Evolutionary conservation across 30 jellyfish, hydroid and myxozoan genomes (phyloP).

Genomic region (Turritopsis dohrnii): DNA sequence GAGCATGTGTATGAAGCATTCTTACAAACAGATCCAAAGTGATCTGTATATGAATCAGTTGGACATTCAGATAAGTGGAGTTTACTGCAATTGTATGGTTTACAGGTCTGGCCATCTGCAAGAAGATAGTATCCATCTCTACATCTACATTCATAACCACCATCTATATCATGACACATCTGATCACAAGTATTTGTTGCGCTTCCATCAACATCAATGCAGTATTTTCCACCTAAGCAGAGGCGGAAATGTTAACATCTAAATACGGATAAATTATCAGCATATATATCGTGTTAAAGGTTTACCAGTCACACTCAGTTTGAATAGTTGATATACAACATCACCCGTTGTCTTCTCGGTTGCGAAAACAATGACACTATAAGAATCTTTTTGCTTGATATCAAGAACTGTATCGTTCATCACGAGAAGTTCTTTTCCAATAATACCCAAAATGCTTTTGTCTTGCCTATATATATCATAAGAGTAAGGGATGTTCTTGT

Average conservation of each 20-base stretch:
- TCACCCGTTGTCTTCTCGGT: not conserved
- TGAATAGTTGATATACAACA: too few relatives aligned
- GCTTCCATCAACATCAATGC: not conserved
- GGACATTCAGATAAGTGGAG: constrained; percentile 1
- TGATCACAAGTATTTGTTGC: not conserved
- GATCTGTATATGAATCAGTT: not conserved
- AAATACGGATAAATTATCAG: not conserved
- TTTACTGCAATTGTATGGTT: not conserved
- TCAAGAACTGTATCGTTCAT: not conserved
- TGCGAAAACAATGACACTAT: not conserved
- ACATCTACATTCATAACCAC: not conserved
- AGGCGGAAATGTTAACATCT: not conserved
- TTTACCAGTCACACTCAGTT: not conserved
- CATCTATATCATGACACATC: not conserved
- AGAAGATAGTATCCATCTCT: not conserved
- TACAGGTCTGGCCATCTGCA: not conserved
- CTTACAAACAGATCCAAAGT: constrained; percentile 11
- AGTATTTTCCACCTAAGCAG: not conserved
- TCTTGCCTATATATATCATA: not conserved
- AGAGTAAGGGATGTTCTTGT: not conserved
- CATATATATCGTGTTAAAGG: too few relatives aligned
- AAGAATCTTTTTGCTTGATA: not conserved
- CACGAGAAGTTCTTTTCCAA: not conserved
- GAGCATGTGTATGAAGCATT: constrained; percentile 8
- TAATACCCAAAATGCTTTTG: not conserved